Base-by-base conservation (phyloP, 2,797 vertebrate genomes). In the Hemitrygon akajei region DNA sequence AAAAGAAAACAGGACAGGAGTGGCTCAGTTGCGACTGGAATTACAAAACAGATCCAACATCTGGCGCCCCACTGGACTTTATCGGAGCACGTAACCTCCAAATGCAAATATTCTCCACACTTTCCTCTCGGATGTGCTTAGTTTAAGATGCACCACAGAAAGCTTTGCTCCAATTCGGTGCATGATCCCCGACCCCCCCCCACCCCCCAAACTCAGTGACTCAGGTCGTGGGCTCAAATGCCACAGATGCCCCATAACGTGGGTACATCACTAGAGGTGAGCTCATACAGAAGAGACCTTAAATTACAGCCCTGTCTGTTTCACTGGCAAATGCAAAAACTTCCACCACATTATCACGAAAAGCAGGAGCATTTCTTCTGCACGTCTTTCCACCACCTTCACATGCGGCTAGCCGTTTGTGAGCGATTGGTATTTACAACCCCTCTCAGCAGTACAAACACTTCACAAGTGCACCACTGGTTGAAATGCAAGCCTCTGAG, bases 1-100 rank as follows among this genome's bases (percentile, higher is more conserved):
- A 94, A 95, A 94, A 89, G 14, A 66, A 89, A 2, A 37, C 60
- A 69, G 34, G 2, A 69, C 60, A 69, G 34, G 58, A 34, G 0
- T 2, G 60, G 4, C 30, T 87, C 84, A 76, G 37, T 47, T 4
- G 34, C 30, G 37, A 0, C 69, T 0, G 30, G 77, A 20, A 37
- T 79, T 37, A 79, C n/a, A 89, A 30, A 87, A 66, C 7, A 66
- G 6, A 84, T 16, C 81, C 81, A 27, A 69, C 18, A 34, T 7
- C 63, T 34, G 22, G 18, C 7, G 34, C 18, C 34, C 60, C 86
- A 22, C 18, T 66, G 7, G 3, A 37, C 63, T 11, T 89, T 69
- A 56, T 69, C 47, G 20, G 7, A 18, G 37, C 7, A 69, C 27
- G 16, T 10, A 22, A 37, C 16, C 86, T 37, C 27, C 58, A n/a